Percentiles rank a stretch among this genome's conserved stretches.
These are phyloP conservation scores for Creontiades dilutus DNA, from an alignment of 2,888 invertebrate genomes.

Conservation along the genomic window DNA sequence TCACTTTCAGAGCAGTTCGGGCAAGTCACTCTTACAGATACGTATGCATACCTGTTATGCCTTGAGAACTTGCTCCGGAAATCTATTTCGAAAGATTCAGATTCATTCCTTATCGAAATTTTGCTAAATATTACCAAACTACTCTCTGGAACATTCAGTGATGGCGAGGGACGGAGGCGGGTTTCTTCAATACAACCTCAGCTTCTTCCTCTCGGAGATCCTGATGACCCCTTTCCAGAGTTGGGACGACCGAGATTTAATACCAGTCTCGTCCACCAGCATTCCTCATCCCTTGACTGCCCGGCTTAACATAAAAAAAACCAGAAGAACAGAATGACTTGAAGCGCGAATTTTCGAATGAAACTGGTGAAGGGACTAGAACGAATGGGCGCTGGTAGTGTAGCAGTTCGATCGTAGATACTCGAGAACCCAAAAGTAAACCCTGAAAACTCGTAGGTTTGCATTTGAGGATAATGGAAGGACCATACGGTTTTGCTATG, in stretches of 20 bases:
- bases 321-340: too few relatives aligned
- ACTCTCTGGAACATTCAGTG: not conserved
- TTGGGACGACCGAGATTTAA: not conserved
- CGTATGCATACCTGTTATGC: too few relatives aligned
- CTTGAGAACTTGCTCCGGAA: not conserved
- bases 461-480: too few relatives aligned
- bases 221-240: not conserved
- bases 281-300: not conserved
- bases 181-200: not conserved
- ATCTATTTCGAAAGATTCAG: not conserved
- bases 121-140: not conserved
- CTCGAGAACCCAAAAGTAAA: too few relatives aligned
- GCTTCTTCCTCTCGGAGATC: not conserved
- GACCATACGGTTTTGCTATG: too few relatives aligned
- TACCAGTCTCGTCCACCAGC: conserved; percentile 27
- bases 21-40: too few relatives aligned
- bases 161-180: not conserved
- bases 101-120: not conserved
- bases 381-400: too few relatives aligned
- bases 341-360: too few relatives aligned
- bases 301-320: not conserved
- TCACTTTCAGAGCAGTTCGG: not conserved
- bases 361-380: too few relatives aligned
- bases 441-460: too few relatives aligned
- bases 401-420: too few relatives aligned